These are phyloP conservation scores for Phyllotis vaccarum DNA, from an alignment of 2,797 vertebrate species.

Conservation along the genomic window DNA sequence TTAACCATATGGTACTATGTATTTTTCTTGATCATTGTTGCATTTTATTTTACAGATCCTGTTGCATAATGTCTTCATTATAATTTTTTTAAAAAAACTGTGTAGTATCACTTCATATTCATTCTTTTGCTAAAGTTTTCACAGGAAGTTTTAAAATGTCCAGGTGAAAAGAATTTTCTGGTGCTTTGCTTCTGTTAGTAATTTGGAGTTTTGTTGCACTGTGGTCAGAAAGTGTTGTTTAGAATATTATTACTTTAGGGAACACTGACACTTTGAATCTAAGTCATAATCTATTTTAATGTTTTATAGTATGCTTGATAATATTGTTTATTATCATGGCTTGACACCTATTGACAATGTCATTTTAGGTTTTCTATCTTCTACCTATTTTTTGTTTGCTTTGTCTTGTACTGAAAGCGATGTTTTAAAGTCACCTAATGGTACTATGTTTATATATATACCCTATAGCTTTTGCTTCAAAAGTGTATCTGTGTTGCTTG, in stretches of 20 bases:
- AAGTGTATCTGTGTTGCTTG: not conserved
- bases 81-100: not conserved
- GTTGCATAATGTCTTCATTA: not conserved
- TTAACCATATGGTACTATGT: not conserved
- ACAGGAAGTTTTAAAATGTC: not conserved
- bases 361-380: not conserved
- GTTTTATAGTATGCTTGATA: not conserved
- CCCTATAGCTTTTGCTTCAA: not conserved
- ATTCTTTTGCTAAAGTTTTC: conserved; percentile 10
- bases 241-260: not conserved
- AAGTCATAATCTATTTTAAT: not conserved
- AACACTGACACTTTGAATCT: not conserved
- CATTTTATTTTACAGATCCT: not conserved
- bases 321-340: not conserved
- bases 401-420: not conserved
- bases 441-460: not conserved
- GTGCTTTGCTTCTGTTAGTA: not conserved
- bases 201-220: not conserved
- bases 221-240: not conserved
- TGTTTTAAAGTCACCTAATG: not conserved
- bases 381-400: not conserved
- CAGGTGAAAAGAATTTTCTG: not conserved
- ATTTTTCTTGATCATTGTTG: not conserved
- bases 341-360: not conserved
- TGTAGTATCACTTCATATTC: not conserved